These are phyloP conservation scores for Caprella mutica DNA, from an alignment of 2,888 invertebrate species.

Conservation along the genomic window DNA sequence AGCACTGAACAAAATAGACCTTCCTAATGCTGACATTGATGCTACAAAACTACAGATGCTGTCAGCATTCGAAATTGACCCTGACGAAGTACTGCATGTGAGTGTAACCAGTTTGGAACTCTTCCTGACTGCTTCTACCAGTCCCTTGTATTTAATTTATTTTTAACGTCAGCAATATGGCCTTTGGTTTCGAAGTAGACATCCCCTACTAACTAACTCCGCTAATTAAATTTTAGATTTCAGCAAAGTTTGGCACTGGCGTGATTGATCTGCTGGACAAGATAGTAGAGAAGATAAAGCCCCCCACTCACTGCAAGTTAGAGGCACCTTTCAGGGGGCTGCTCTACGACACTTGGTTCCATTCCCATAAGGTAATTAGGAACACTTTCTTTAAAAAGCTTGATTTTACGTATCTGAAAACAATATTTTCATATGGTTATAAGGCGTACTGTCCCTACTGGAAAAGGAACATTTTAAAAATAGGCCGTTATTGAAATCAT, in stretches of 20 bases:
- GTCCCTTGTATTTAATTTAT: too few relatives aligned
- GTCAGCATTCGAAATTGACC: constrained; percentile 67
- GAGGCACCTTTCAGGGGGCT: constrained; percentile 60
- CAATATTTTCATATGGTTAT: too few relatives aligned
- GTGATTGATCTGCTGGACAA: constrained; percentile 63
- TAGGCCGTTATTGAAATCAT: too few relatives aligned
- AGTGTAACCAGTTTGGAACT: constrained; percentile 5
- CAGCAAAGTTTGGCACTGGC: constrained; percentile 83
- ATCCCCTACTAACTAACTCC: constrained; percentile 1
- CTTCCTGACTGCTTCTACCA: too few relatives aligned
- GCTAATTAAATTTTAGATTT: constrained; percentile 47
- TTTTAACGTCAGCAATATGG: background rate
- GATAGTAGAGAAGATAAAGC: constrained; percentile 68
- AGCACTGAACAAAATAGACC: constrained; percentile 91
- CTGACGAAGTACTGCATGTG: constrained; percentile 61
- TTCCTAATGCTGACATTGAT: constrained; percentile 79
- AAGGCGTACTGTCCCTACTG: too few relatives aligned
- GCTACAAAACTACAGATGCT: constrained; percentile 62
- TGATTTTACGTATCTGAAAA: constrained; percentile 34
- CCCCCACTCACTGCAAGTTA: constrained; percentile 41
- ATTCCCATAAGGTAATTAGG: constrained; percentile 56
- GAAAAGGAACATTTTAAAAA: too few relatives aligned
- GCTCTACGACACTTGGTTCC: constrained; percentile 88
- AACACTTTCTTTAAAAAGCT: constrained; percentile 39
- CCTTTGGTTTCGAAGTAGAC: background rate